Conservation (phyloP, 2,113 vertebrate species). For the Fulmarus glacialis region DNA sequence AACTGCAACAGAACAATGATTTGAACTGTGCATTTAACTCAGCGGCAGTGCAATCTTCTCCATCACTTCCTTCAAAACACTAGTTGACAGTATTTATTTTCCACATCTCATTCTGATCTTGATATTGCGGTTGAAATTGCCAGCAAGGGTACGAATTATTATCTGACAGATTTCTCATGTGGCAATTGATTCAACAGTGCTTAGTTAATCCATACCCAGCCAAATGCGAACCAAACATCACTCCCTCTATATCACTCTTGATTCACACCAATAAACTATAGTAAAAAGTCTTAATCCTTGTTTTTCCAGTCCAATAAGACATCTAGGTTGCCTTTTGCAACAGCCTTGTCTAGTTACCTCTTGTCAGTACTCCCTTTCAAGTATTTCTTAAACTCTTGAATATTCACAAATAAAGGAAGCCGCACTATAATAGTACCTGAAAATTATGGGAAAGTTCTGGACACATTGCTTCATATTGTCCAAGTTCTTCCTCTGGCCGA, state of each 20-base stretch:
- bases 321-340: not conserved
- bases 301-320: not conserved
- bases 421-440: slow-evolving; percentile 71
- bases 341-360: not conserved
- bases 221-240: not conserved
- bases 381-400: not conserved
- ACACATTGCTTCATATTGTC: slow-evolving; percentile 81
- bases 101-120: not conserved
- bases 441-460: slow-evolving; percentile 81
- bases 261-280: not conserved
- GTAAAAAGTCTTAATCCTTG: not conserved
- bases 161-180: not conserved
- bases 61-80: not conserved
- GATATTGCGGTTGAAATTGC: not conserved
- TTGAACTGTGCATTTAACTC: not conserved
- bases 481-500: slow-evolving; percentile 79
- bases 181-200: not conserved
- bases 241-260: not conserved
- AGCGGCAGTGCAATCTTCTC: not conserved
- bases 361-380: not conserved
- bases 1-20: not conserved
- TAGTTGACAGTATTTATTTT: slow-evolving; percentile 14
- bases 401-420: not conserved
- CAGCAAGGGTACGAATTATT: slow-evolving; percentile 18
- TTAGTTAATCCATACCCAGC: not conserved